Conservation (phyloP, 2,888 invertebrate genomes). For the Lissonota sp. region DNA sequence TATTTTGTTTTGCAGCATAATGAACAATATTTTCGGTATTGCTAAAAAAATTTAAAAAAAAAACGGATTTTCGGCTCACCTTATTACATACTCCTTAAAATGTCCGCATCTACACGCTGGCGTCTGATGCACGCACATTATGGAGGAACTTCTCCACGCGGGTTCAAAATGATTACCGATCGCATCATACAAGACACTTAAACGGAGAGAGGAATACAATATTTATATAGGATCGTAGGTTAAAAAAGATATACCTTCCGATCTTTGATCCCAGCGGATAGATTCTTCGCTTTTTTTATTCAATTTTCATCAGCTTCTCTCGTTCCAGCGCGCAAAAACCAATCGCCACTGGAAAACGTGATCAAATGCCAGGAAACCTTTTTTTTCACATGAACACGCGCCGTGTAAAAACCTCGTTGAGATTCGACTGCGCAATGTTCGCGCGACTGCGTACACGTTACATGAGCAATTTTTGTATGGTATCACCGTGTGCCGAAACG, state of each 20-base stretch:
- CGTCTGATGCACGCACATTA: too few relatives aligned
- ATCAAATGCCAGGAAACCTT: constrained; percentile 40
- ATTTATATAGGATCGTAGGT: constrained; percentile 36
- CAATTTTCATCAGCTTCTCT: constrained; percentile 20
- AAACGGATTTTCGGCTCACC: too few relatives aligned
- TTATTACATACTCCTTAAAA: too few relatives aligned
- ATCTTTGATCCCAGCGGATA: constrained; percentile 29
- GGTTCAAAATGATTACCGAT: constrained; percentile 61
- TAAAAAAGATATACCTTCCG: constrained; percentile 51
- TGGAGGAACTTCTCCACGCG: constrained; percentile 45
- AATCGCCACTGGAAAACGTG: constrained; percentile 57
- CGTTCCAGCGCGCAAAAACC: constrained; percentile 21
- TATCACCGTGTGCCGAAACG: constrained; percentile 13
- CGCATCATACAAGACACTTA: constrained; percentile 18
- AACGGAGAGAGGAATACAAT: constrained; percentile 22
- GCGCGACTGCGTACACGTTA: neutral
- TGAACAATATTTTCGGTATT: too few relatives aligned
- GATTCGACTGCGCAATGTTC: constrained; percentile 6
- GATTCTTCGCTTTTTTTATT: neutral
- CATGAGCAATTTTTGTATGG: neutral
- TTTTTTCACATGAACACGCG: neutral
- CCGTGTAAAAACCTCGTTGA: neutral
- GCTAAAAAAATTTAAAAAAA: too few relatives aligned
- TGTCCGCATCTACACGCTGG: too few relatives aligned
- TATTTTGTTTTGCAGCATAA: too few relatives aligned